Conservation (phyloP, 2,888 invertebrate species). For the Strigamia transsilvanica region DNA sequence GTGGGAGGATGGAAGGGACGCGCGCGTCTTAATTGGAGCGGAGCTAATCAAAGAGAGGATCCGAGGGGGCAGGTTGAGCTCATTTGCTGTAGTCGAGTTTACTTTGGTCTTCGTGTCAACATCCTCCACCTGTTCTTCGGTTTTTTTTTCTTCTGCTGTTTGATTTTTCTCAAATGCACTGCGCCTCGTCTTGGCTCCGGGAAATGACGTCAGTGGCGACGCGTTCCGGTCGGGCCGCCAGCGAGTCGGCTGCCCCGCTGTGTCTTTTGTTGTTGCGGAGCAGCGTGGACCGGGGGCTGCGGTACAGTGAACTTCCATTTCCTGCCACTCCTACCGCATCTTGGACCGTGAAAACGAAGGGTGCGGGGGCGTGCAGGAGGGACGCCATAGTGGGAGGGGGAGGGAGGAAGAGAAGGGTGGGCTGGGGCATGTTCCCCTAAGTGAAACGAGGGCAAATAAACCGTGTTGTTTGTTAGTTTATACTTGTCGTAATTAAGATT, state of each 20-base stretch:
- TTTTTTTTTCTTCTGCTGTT: neutral
- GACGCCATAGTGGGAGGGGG: neutral
- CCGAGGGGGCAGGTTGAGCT: constrained; percentile 37
- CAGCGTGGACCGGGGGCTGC: constrained; percentile 46
- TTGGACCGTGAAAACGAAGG: constrained; percentile 46
- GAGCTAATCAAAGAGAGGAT: constrained; percentile 51
- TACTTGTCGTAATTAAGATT: constrained; percentile 8
- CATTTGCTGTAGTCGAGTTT: constrained; percentile 48
- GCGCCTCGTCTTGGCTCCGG: constrained; percentile 31
- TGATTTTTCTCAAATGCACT: constrained; percentile 14
- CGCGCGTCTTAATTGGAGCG: constrained; percentile 51
- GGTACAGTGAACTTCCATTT: constrained; percentile 49
- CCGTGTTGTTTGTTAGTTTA: constrained; percentile 12
- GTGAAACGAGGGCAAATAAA: constrained; percentile 42
- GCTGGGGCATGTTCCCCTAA: neutral
- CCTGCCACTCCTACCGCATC: constrained; percentile 37
- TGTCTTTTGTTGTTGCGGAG: constrained; percentile 44
- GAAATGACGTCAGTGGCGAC: constrained; percentile 45
- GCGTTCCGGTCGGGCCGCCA: constrained; percentile 49
- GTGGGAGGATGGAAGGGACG: constrained; percentile 26
- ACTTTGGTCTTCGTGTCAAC: constrained; percentile 48
- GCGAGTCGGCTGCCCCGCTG: constrained; percentile 46
- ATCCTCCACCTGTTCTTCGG: constrained; percentile 33
- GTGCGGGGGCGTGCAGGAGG: constrained; percentile 31
- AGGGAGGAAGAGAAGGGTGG: neutral